phyloP scores from a whole-genome alignment of 2,888 invertebrate genomes.

The Nipponacmea schrenckii region DNA sequence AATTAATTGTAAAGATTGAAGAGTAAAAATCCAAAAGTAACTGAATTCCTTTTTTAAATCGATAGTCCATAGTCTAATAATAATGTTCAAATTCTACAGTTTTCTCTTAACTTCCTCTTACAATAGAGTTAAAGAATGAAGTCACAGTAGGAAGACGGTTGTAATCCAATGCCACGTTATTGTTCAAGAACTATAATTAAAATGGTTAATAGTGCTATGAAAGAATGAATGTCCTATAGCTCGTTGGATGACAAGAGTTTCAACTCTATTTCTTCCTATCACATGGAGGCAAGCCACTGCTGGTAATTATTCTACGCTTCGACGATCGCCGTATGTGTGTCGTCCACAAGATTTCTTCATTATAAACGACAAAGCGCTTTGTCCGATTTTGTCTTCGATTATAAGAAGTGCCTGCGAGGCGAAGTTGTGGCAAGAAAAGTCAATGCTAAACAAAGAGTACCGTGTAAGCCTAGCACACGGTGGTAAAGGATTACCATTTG shows the following conservation, averaged over 20 bases:
- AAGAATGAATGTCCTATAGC: neutral
- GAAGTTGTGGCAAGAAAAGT: neutral
- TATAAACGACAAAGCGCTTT: constrained; percentile 5
- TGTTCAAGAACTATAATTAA: neutral
- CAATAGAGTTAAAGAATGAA: too few species aligned
- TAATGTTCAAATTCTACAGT: too few species aligned
- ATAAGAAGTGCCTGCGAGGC: neutral
- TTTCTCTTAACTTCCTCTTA: too few species aligned
- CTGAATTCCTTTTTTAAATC: too few species aligned
- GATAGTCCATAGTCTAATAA: too few species aligned
- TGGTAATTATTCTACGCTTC: constrained; percentile 1
- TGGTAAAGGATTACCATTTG: too few species aligned
- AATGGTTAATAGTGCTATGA: neutral
- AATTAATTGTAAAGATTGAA: too few species aligned
- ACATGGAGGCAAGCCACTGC: neutral
- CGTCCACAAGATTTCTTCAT: neutral
- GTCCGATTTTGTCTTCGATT: constrained; percentile 7
- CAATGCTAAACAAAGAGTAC: neutral
- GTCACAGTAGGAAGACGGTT: too few species aligned
- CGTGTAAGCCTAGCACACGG: too few species aligned
- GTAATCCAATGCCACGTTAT: neutral
- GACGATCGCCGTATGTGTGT: constrained; percentile 2
- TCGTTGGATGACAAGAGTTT: neutral
- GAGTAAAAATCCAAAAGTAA: too few species aligned
- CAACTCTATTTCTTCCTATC: neutral